Evolutionary conservation across 1,140 invertebrate species (phyloP).

Genomic region (Pachypeltis micranthus): DNA sequence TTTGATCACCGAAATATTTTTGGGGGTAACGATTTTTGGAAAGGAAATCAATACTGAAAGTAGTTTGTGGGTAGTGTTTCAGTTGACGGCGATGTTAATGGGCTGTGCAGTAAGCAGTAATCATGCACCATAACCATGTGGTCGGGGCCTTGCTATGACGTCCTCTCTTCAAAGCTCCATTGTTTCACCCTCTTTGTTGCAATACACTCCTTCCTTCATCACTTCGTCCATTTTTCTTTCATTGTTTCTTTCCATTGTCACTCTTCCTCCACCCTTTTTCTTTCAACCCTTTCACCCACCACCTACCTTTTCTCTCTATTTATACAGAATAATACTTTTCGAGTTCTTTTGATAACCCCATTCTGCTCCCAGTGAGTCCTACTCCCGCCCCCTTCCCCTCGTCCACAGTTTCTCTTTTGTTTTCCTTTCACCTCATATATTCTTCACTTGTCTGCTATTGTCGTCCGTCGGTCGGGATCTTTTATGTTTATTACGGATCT

Average conservation of each 20-base stretch:
- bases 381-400: background rate
- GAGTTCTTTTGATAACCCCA: conserved; percentile 28
- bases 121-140: conserved; percentile 8
- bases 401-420: conserved; percentile 16
- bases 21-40: no score
- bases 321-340: conserved; percentile 28
- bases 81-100: no score
- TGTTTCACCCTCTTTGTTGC: conserved; percentile 24
- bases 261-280: background rate
- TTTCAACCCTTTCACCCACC: background rate
- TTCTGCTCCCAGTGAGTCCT: conserved; percentile 21
- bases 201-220: conserved; percentile 22
- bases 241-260: conserved; percentile 27
- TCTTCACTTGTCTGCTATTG: conserved; percentile 24
- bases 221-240: conserved; percentile 26
- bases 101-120: no score
- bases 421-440: conserved; percentile 28
- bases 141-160: background rate
- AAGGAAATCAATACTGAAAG: no score
- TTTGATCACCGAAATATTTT: no score
- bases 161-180: no score
- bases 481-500: conserved; percentile 20
- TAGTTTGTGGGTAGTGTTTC: no score
- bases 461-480: conserved; percentile 3
- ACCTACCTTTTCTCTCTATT: conserved; percentile 23